phyloP scores from a whole-genome alignment of 2,797 vertebrate genomes.

The Periparus ater region DNA sequence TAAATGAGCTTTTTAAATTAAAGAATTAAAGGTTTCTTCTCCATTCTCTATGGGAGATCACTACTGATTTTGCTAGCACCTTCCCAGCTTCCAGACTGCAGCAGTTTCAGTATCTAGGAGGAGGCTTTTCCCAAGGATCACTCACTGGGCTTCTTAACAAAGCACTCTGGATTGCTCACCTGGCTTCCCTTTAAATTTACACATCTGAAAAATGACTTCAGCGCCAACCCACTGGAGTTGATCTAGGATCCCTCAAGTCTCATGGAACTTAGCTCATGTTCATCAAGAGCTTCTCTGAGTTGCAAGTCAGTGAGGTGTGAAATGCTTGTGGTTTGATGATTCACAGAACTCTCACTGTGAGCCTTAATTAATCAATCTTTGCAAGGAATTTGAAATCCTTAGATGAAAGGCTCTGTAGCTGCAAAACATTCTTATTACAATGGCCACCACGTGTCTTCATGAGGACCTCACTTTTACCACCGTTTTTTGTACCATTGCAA shows the following conservation, averaged over 20 bases:
- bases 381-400: constrained; percentile 65
- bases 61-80: not conserved
- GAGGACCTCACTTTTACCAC: constrained; percentile 1
- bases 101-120: not conserved
- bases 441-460: constrained; percentile 31
- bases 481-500: not conserved
- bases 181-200: constrained; percentile 58
- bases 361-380: constrained; percentile 69
- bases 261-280: constrained; percentile 58
- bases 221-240: constrained; percentile 48
- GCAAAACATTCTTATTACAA: constrained; percentile 47
- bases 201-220: constrained; percentile 59
- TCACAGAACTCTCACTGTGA: constrained; percentile 66
- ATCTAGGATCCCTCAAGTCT: constrained; percentile 64
- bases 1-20: not conserved
- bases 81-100: not conserved
- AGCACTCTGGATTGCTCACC: not conserved
- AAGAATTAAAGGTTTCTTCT: not conserved
- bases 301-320: constrained; percentile 72
- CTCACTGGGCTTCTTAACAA: not conserved
- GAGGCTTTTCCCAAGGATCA: not conserved
- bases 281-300: constrained; percentile 65
- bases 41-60: not conserved
- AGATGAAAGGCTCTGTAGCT: constrained; percentile 57
- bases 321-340: constrained; percentile 68